phyloP scores from a whole-genome alignment of 2,797 vertebrate genomes.

The Orientallactaga sibirica region DNA sequence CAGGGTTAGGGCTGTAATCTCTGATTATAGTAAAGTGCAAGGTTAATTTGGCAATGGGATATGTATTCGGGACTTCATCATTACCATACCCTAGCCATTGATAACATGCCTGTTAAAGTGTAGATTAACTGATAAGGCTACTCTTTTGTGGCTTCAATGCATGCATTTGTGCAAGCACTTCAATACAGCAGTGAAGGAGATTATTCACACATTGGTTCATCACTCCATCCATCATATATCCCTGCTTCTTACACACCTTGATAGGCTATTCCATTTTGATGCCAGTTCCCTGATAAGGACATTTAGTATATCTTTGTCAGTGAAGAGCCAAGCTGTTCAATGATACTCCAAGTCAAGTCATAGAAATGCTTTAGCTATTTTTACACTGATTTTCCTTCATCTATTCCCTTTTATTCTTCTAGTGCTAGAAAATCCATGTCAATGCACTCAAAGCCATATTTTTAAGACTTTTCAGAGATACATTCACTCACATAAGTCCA shows the following conservation, averaged over 20 bases:
- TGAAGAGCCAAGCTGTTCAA: conserved; percentile 77
- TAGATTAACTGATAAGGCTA: conserved; percentile 50
- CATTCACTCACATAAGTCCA: not conserved
- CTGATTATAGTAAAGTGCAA: conserved; percentile 39
- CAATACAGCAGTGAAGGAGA: conserved; percentile 51
- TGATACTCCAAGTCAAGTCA: conserved; percentile 80
- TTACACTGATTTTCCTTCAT: conserved; percentile 69
- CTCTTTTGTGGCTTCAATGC: not conserved
- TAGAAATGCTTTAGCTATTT: conserved; percentile 60
- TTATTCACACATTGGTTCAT: conserved; percentile 44
- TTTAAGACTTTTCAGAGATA: conserved; percentile 10
- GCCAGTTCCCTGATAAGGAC: conserved; percentile 29
- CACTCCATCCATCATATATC: conserved; percentile 63
- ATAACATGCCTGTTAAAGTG: conserved; percentile 1
- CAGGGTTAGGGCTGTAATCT: conserved; percentile 36
- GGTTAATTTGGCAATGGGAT: not conserved
- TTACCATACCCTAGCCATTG: conserved; percentile 3
- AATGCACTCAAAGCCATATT: not conserved
- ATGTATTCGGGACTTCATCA: not conserved
- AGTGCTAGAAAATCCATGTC: not conserved
- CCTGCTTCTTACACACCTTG: conserved; percentile 64
- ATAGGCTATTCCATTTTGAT: conserved; percentile 75
- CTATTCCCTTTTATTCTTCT: conserved; percentile 65
- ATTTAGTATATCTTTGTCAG: conserved; percentile 71
- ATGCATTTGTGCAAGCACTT: not conserved